Evolutionary conservation across 2,797 vertebrate genomes (phyloP).

Genomic region (Spinus olivaceus): DNA sequence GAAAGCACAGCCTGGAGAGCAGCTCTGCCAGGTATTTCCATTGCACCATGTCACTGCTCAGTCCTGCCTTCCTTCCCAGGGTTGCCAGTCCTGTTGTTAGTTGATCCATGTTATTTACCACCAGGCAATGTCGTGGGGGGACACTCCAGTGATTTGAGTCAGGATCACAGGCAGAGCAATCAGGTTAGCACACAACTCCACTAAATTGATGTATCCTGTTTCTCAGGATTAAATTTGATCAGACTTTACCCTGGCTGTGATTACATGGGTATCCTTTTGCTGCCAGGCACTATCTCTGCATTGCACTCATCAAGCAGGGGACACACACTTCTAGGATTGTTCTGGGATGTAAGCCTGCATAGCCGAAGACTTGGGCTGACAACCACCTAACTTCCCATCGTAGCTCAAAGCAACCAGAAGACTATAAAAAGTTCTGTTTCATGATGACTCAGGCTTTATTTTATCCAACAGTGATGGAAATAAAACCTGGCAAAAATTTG

Average conservation of each 20-base stretch:
- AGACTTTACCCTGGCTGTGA: not conserved
- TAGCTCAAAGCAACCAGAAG: not conserved
- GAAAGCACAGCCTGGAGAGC: not conserved
- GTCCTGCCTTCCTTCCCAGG: not conserved
- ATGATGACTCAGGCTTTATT: not conserved
- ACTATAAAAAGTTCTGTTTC: not conserved
- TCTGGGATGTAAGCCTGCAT: not conserved
- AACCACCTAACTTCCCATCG: not conserved
- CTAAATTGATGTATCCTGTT: not conserved
- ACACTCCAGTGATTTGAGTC: not conserved
- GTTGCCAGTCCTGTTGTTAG: accelerated
- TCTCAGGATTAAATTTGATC: not conserved
- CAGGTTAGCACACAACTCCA: not conserved
- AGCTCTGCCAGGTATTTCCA: not conserved
- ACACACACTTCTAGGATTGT: not conserved
- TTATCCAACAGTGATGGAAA: not conserved
- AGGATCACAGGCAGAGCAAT: not conserved
- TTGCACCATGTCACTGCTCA: not conserved
- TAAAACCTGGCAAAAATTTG: not conserved
- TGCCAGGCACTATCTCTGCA: not conserved
- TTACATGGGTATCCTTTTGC: not conserved
- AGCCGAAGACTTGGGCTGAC: not conserved
- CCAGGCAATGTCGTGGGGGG: not conserved
- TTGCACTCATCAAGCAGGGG: not conserved
- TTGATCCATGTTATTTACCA: not conserved